Percentiles rank a stretch among this genome's conserved stretches.
phyloP scores from a whole-genome alignment of 1,140 invertebrate genomes.

The Laupala kohalensis region DNA sequence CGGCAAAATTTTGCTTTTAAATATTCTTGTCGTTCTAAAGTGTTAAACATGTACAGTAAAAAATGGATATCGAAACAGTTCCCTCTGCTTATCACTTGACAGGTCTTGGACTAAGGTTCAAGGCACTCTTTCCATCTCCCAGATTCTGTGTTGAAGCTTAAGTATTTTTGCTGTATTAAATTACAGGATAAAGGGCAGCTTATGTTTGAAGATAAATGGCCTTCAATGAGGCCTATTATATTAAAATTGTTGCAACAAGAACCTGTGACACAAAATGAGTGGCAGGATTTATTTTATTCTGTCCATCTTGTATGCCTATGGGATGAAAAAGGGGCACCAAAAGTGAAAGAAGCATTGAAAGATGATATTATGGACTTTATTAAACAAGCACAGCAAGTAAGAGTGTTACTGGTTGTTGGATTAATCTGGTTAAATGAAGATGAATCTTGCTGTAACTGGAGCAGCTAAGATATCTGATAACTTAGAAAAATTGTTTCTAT shows the following conservation, averaged over 20 bases:
- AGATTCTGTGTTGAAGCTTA: not conserved
- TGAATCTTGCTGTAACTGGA: not conserved
- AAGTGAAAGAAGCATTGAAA: conserved; percentile 75
- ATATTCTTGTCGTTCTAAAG: not conserved
- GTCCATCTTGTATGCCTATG: conserved; percentile 90
- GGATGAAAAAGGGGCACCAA: conserved; percentile 87
- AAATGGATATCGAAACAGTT: not conserved
- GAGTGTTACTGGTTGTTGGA: conserved; percentile 5
- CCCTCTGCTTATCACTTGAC: not conserved
- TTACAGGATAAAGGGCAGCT: conserved; percentile 48
- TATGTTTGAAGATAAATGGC: conserved; percentile 91
- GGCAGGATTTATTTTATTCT: conserved; percentile 94
- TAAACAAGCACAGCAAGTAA: conserved; percentile 73
- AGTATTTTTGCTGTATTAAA: not conserved
- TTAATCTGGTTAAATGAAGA: not conserved
- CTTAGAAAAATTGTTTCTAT: no score
- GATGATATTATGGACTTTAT: conserved; percentile 93
- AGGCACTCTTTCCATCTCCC: not conserved
- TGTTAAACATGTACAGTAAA: not conserved
- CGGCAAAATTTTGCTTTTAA: not conserved
- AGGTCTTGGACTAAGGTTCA: not conserved
- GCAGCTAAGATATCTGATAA: no score
- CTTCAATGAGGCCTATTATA: conserved; percentile 82
- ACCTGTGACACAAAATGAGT: conserved; percentile 82
- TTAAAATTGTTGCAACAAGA: conserved; percentile 86